Percentiles rank a stretch among this genome's conserved stretches.
These are phyloP conservation scores for Limnothrissa miodon DNA, from an alignment of 2,113 vertebrate species.

Conservation along the genomic window DNA sequence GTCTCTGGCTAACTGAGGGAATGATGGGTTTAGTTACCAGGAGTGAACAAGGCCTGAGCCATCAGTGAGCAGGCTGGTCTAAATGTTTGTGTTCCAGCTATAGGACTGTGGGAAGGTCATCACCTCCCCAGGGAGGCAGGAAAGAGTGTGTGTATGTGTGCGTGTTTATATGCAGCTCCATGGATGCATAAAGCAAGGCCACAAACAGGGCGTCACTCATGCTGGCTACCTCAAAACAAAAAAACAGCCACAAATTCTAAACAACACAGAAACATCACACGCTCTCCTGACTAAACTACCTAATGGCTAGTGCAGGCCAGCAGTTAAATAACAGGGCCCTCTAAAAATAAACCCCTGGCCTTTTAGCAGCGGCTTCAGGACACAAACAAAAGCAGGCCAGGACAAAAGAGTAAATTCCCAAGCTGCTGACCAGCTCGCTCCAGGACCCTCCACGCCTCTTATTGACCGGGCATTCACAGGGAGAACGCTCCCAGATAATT, in stretches of 20 bases:
- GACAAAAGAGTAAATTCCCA: slow-evolving; percentile 38
- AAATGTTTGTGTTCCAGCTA: slow-evolving; percentile 26
- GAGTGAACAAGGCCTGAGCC: neutral
- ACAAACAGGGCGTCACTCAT: slow-evolving; percentile 19
- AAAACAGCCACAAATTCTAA: slow-evolving; percentile 20
- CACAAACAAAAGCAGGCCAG: slow-evolving; percentile 33
- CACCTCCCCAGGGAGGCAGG: slow-evolving; percentile 27
- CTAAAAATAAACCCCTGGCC: slow-evolving; percentile 40
- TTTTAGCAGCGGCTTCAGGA: slow-evolving; percentile 29
- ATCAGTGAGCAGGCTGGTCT: neutral
- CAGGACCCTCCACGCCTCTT: slow-evolving; percentile 19
- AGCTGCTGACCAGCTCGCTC: slow-evolving; percentile 5
- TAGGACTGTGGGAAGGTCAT: slow-evolving; percentile 35
- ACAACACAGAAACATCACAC: slow-evolving; percentile 33
- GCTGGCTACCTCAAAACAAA: slow-evolving; percentile 20
- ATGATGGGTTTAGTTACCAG: neutral
- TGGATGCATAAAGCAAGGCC: slow-evolving; percentile 25
- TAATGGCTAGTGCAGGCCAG: neutral
- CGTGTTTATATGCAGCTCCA: neutral
- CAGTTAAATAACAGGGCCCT: neutral
- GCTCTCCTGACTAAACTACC: neutral
- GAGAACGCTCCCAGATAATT: slow-evolving; percentile 28
- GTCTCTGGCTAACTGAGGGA: slow-evolving; percentile 44
- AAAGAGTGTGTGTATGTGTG: slow-evolving; percentile 37
- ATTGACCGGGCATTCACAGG: slow-evolving; percentile 29